Base-by-base conservation (phyloP, 2,888 invertebrate genomes). In the Augochlorella aurata region DNA sequence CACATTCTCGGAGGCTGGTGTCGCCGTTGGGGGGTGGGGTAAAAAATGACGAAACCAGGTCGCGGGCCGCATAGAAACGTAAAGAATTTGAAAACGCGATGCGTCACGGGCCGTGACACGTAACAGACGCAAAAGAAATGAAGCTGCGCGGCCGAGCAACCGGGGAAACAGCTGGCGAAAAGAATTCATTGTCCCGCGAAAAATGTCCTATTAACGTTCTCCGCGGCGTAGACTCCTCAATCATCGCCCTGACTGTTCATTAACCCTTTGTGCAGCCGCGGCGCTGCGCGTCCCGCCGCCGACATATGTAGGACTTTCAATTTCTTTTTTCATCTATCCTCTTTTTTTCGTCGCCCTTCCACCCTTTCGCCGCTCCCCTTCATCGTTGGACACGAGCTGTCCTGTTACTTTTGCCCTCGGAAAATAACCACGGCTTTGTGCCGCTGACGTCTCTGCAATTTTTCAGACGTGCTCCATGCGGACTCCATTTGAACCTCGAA, bases 51-150 rank as follows among this genome's bases (percentile, higher is more conserved):
- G 83, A 52, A 84, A 79, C 74, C 66, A 74, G 83, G 83, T 79
- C 79, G 79, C 76, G 8, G 54, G 74, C 9, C 24, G 58, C 14
- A 29, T 21, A 61, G 70, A 61, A 67, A 67, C 65, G 79, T 70
- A 77, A 83, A 77, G 75, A 83, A 74, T 79, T 77, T 83, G 29
- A 74, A 84, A 84, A 84, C 54, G 75, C 73, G 74, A 77, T 71
- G 83, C 76, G 79, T 84, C 83, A 77, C 70, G 21, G n/a, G 54
- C 47, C 12, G 76, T 71, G 79, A 77, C 83, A 77, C 69, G 83
- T 84, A 84, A 83, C 75, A 68, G 83, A 83, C 71, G 70, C 70
- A 50, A 79, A 83, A 83, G 83, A 83, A 82, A 82, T 68, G 83
- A 79, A 79, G 72, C 61, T 54, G 75, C 68, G 49, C 45, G 54